phyloP scores from a whole-genome alignment of 2,888 invertebrate genomes.

The Drosophila incognita region DNA sequence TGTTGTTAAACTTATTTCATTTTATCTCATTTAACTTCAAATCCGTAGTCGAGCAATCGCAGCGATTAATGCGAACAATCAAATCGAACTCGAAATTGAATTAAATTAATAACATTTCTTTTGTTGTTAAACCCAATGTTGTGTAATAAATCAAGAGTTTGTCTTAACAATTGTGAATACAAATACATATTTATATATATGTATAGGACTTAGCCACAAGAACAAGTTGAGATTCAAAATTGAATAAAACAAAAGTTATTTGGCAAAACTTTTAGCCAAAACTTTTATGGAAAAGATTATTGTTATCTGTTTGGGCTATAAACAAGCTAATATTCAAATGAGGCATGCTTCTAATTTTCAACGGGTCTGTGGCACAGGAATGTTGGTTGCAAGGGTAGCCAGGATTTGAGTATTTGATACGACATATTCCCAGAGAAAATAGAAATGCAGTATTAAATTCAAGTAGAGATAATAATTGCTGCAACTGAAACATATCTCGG shows the following conservation, averaged over 20 bases:
- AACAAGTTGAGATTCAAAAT: not conserved
- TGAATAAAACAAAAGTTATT: not conserved
- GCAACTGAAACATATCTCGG: not conserved
- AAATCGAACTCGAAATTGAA: constrained; percentile 29
- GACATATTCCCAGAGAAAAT: not conserved
- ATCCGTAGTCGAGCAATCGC: constrained; percentile 42
- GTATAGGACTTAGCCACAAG: not conserved
- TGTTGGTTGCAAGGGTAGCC: not conserved
- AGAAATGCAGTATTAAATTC: not conserved
- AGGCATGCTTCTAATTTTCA: not conserved
- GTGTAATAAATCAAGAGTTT: not conserved
- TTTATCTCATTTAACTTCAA: constrained; percentile 47
- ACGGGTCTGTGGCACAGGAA: too few relatives aligned
- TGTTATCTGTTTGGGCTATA: not conserved
- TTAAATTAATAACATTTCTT: constrained; percentile 17
- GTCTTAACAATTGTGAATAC: too few relatives aligned
- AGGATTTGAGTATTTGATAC: not conserved
- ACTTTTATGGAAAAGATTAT: not conserved
- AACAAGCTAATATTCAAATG: not conserved
- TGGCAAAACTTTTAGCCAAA: not conserved
- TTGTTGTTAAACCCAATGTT: not conserved
- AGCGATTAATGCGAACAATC: constrained; percentile 43
- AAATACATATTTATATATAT: not conserved
- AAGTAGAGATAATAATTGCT: not conserved
- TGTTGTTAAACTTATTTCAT: constrained; percentile 46